Evolutionary conservation across 2,888 invertebrate species (phyloP).

Genomic region (Crepidodera aurea): DNA sequence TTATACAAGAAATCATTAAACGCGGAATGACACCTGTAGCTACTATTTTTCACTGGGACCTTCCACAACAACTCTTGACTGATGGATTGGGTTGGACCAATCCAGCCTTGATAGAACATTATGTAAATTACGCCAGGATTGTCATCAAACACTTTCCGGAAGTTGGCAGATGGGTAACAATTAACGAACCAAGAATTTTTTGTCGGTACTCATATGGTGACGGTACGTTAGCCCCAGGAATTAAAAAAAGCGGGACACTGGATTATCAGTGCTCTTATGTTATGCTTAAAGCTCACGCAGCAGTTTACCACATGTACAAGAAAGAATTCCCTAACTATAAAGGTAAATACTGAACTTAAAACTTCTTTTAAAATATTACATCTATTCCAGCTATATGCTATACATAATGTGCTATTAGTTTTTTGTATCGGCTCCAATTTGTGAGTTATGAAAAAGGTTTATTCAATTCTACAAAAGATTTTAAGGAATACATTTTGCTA

Average conservation of each 20-base stretch:
- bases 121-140: constrained; percentile 66
- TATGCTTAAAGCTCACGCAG: constrained; percentile 72
- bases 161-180: constrained; percentile 70
- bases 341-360: too few relatives aligned
- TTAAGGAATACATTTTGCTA: constrained; percentile 67
- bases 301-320: constrained; percentile 70
- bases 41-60: constrained; percentile 67
- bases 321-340: constrained; percentile 62
- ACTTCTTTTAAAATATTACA: too few relatives aligned
- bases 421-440: too few relatives aligned
- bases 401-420: too few relatives aligned
- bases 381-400: too few relatives aligned
- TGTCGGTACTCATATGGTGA: constrained; percentile 61
- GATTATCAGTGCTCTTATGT: constrained; percentile 72
- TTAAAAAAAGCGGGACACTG: constrained; percentile 66
- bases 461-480: too few relatives aligned
- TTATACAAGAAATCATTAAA: constrained; percentile 75
- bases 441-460: too few relatives aligned
- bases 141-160: constrained; percentile 61
- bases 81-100: constrained; percentile 71
- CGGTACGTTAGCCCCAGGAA: constrained; percentile 64
- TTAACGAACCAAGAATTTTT: constrained; percentile 67
- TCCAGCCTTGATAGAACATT: constrained; percentile 67
- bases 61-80: constrained; percentile 54
- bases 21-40: constrained; percentile 67